Evolutionary conservation across 92 coral and sea anemone species (phyloP).

Genomic region (Actinernus sp.): DNA sequence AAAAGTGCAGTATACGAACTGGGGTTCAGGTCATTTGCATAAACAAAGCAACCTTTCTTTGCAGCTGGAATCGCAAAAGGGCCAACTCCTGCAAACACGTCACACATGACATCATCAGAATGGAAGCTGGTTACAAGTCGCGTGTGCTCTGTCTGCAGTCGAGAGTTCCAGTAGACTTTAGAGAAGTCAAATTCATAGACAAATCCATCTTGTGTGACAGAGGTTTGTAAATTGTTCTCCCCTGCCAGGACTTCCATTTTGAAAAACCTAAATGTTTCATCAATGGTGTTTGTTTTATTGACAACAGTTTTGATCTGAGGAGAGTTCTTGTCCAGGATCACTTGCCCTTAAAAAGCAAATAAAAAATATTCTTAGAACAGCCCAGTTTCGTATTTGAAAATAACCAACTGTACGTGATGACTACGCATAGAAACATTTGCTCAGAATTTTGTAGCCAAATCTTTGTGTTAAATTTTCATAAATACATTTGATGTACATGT

Average conservation of each 20-base stretch:
- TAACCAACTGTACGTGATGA: too few relatives aligned
- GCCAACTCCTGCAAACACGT: slow-evolving; percentile 99
- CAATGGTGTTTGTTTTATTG: slow-evolving; percentile 90
- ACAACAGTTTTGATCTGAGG: slow-evolving; percentile 98
- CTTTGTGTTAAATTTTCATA: too few relatives aligned
- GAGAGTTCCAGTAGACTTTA: slow-evolving; percentile 99
- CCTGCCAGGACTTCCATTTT: slow-evolving; percentile 97
- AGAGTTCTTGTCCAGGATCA: slow-evolving; percentile 89
- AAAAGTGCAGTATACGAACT: slow-evolving; percentile 77
- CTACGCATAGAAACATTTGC: too few relatives aligned
- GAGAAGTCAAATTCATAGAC: slow-evolving; percentile 93
- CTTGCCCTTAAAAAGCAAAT: slow-evolving; percentile 86
- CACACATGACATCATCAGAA: slow-evolving; percentile 78
- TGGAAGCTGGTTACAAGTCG: slow-evolving; percentile 77
- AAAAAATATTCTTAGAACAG: too few relatives aligned
- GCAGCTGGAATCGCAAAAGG: slow-evolving; percentile 99
- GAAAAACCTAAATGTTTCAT: slow-evolving; percentile 90
- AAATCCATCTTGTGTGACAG: slow-evolving; percentile 89
- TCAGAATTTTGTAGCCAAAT: too few relatives aligned
- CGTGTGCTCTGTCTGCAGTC: slow-evolving; percentile 93
- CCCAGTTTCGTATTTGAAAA: too few relatives aligned
- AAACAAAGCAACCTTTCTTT: slow-evolving; percentile 90
- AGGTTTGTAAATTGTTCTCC: slow-evolving; percentile 72
- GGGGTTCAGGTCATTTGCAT: slow-evolving; percentile 96
- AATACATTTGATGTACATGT: too few relatives aligned